These are phyloP conservation scores for Struthidea cinerea DNA, from an alignment of 2,113 vertebrate species.

Conservation along the genomic window DNA sequence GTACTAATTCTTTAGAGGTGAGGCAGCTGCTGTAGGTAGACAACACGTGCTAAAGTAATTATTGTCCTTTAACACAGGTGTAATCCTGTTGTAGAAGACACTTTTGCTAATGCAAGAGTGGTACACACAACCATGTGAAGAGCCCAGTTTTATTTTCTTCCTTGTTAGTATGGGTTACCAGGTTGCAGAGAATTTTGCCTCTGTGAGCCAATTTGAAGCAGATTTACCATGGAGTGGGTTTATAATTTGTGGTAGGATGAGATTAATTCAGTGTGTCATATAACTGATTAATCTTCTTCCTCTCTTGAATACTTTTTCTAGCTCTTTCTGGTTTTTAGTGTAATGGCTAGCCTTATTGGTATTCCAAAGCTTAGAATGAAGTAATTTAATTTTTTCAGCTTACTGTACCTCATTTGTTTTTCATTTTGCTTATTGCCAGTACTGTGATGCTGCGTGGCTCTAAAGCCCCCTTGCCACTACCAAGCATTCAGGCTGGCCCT, in stretches of 20 bases:
- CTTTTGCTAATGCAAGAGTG: neutral
- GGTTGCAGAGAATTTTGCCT: neutral
- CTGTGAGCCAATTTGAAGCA: neutral
- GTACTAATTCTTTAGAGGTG: neutral
- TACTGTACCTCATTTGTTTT: neutral
- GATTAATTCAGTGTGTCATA: neutral
- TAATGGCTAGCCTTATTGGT: neutral
- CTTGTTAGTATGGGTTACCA: neutral
- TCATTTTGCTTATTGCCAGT: neutral
- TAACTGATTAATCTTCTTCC: neutral
- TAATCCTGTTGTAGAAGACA: neutral
- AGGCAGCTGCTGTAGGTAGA: neutral
- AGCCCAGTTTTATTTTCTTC: neutral
- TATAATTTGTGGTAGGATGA: neutral
- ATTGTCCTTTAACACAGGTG: neutral
- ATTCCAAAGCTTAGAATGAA: neutral
- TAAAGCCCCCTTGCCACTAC: neutral
- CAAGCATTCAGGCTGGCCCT: neutral
- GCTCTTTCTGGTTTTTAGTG: neutral
- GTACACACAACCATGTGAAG: neutral
- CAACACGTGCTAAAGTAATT: neutral
- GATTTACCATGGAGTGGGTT: neutral
- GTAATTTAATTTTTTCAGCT: neutral
- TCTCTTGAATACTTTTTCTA: neutral
- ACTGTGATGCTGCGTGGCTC: neutral